phyloP scores from a whole-genome alignment of 2,797 vertebrate genomes.

The Sardinella longiceps region DNA sequence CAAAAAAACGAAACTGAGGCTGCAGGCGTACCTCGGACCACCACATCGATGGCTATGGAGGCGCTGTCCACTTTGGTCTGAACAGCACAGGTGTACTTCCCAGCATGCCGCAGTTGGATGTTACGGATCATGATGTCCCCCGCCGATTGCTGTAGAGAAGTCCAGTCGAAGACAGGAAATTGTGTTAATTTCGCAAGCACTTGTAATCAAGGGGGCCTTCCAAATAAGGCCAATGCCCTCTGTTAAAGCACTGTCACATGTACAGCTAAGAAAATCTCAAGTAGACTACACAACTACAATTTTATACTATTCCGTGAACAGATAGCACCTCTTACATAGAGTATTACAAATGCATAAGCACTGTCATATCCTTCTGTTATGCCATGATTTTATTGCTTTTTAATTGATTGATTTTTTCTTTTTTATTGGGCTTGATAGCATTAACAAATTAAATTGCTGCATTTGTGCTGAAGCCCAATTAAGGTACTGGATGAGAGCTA shows the following conservation, averaged over 20 bases:
- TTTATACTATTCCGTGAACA: no score
- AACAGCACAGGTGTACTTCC: conserved; percentile 92
- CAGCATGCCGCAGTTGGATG: conserved; percentile 94
- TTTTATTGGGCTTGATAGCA: no score
- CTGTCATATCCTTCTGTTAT: not conserved
- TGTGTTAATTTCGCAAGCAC: not conserved
- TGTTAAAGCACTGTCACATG: not conserved
- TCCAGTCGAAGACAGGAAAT: not conserved
- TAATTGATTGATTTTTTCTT: not conserved
- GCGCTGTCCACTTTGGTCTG: conserved; percentile 95
- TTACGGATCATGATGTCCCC: conserved; percentile 98
- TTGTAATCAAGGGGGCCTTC: not conserved
- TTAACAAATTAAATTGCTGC: not conserved
- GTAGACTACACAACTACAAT: no score
- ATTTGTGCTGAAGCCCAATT: conserved; percentile 8
- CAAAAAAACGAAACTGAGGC: not conserved
- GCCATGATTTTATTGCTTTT: not conserved
- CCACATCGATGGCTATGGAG: conserved; percentile 90
- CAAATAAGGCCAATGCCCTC: not conserved
- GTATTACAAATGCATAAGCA: not conserved
- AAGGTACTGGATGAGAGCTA: not conserved
- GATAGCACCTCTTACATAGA: not conserved
- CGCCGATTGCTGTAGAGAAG: conserved; percentile 82
- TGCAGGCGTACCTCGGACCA: conserved; percentile 85
- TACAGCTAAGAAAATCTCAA: not conserved